These are phyloP conservation scores for Eupithecia subumbrata DNA, from an alignment of 2,888 invertebrate genomes.

Conservation along the genomic window DNA sequence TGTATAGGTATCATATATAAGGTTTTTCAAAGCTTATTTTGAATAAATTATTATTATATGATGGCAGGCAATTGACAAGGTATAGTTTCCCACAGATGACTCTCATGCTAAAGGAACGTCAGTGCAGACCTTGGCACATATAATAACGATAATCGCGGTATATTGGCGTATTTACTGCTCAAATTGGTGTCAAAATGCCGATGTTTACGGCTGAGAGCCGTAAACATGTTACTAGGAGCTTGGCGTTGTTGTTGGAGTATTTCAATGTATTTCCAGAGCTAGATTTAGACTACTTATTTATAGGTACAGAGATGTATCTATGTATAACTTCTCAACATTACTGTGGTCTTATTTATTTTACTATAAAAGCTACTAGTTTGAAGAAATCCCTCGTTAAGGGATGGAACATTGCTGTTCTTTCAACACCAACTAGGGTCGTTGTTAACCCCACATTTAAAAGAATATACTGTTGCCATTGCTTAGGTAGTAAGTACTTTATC, in stretches of 20 bases:
- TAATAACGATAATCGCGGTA: conserved; percentile 30
- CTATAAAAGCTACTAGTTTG: not conserved
- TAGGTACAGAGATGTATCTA: not conserved
- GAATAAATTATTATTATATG: not conserved
- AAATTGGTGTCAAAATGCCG: conserved; percentile 26
- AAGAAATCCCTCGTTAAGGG: too few species aligned
- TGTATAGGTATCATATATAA: not conserved
- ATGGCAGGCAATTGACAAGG: not conserved
- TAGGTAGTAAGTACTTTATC: not conserved
- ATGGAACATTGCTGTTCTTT: not conserved
- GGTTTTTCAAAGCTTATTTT: not conserved
- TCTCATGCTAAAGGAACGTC: conserved; percentile 24
- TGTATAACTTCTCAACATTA: not conserved
- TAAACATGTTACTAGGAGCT: conserved; percentile 14
- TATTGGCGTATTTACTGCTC: conserved; percentile 33
- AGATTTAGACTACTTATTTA: conserved; percentile 1
- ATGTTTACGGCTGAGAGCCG: conserved; percentile 17
- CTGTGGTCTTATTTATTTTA: not conserved
- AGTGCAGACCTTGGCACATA: conserved; percentile 39
- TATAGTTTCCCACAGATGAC: not conserved
- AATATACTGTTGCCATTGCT: not conserved
- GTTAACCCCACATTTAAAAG: not conserved
- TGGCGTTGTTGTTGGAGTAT: conserved; percentile 1
- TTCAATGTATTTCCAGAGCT: not conserved
- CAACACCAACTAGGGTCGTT: not conserved